Base-by-base conservation (phyloP, 1,140 invertebrate genomes). In the Monochamus saltuarius region DNA sequence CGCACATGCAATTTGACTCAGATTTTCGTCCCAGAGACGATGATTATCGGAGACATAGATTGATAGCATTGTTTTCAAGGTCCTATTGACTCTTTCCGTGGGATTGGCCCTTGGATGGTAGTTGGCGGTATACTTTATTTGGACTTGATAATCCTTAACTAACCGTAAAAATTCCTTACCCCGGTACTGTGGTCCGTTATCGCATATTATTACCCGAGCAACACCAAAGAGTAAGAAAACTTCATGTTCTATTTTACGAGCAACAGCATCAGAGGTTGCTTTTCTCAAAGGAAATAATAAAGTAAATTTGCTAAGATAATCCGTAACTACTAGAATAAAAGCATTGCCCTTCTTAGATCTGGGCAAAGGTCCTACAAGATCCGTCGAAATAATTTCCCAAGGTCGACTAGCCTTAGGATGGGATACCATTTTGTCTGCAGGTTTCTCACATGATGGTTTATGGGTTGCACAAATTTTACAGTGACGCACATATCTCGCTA, bases 261-360 rank as follows among this genome's bases (percentile, higher is more conserved):
- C 53, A 4, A 66, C 39, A 0, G 51, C 6, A 16, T 55, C 36
- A 1, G 66, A 37, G 1, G 49, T 63, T 11, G 61, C 59, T 2
- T 16, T 9, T n/a, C 61, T 34, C 16, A 59, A 54, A 11, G 64
- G 50, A 42, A 63, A 56, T 0, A 64, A 11, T 1, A 64, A 0
- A 4, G 36, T n/a, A 51, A 57, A 77, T 53, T 73, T 73, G 1
- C 66, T 73, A 50, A 75, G 73, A 11, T 67, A 62, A 63, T 78
- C 74, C 8, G 69, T 61, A 1, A 73, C 16, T 3, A 77, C 70
- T 3, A 78, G 36, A 1, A 76, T 40, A 56, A 71, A 75, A n/a
- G 52, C 46, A 43, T 73, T 63, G 17, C 74, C 72, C 16, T 35
- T 16, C 13, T 53, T 51, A 10, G 67, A 72, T 1, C 37, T 37